Evolutionary conservation across 2,797 vertebrate species (phyloP).

Genomic region (Trematomus bernacchii): DNA sequence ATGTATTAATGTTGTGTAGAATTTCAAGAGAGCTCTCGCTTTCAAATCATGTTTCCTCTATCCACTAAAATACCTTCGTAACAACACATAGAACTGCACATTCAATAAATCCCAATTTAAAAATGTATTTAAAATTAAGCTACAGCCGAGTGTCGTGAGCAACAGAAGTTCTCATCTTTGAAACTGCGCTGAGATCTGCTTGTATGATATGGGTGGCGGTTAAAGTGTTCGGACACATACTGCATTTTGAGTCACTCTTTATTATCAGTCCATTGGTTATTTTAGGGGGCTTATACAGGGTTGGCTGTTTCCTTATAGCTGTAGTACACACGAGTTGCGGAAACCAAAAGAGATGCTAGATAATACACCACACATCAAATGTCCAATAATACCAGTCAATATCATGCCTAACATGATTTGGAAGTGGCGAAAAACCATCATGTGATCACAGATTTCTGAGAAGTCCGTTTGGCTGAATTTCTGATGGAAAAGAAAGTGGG

Average conservation of each 20-base stretch:
- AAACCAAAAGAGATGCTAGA: constrained; percentile 43
- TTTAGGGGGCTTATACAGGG: neutral
- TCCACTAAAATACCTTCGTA: no score
- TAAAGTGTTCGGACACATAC: neutral
- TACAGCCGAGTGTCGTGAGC: neutral
- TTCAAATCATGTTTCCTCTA: no score
- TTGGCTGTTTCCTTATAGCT: constrained; percentile 18
- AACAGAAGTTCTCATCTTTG: neutral
- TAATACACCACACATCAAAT: neutral
- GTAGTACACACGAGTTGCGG: neutral
- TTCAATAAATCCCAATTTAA: no score
- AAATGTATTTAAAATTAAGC: no score
- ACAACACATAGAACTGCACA: neutral
- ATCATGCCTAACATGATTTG: neutral
- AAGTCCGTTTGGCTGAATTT: constrained; percentile 10
- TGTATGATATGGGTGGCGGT: neutral
- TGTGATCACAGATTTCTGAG: neutral
- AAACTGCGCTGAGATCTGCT: neutral
- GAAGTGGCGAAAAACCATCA: neutral
- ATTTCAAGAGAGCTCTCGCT: no score
- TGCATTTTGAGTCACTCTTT: neutral
- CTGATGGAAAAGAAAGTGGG: constrained; percentile 6
- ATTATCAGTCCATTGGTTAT: neutral
- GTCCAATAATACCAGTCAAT: no score
- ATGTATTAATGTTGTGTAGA: no score